Evolutionary conservation across 2,113 vertebrate genomes (phyloP).

Genomic region (Marcusenius ussheri): DNA sequence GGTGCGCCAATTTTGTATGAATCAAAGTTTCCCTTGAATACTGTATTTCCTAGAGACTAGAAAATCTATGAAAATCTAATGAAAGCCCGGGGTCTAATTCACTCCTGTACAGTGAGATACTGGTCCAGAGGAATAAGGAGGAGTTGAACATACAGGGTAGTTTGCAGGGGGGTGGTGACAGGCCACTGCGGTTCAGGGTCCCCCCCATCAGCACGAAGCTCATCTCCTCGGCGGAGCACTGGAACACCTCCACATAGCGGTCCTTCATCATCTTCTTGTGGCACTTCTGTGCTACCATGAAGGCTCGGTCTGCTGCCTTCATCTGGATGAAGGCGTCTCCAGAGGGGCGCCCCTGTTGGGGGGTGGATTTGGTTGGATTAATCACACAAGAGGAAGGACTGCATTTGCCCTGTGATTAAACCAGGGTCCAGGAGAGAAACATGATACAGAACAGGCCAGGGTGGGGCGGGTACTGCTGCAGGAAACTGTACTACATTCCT

Average conservation of each 20-base stretch:
- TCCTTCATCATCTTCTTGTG: slow-evolving; percentile 98
- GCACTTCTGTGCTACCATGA: slow-evolving; percentile 85
- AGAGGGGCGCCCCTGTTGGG: slow-evolving; percentile 77
- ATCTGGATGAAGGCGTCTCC: slow-evolving; percentile 97
- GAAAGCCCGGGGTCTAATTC: background rate
- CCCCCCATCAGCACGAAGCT: slow-evolving; percentile 97
- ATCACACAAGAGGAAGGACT: background rate
- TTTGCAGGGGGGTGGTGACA: slow-evolving; percentile 95
- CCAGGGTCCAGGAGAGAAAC: background rate
- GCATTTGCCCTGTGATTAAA: background rate
- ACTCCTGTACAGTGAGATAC: background rate
- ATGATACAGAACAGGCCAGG: background rate
- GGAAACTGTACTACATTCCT: background rate
- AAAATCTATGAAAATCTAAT: background rate
- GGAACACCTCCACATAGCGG: slow-evolving; percentile 94
- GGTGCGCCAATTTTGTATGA: background rate
- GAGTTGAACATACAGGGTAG: slow-evolving; percentile 77
- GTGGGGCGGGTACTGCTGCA: background rate
- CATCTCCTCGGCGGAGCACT: slow-evolving; percentile 97
- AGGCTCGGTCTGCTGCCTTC: slow-evolving; percentile 84
- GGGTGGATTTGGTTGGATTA: background rate
- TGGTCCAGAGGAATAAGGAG: background rate
- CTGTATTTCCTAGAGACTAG: background rate
- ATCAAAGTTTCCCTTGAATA: background rate
- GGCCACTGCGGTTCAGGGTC: slow-evolving; percentile 89